Base-by-base conservation (phyloP, 1,140 invertebrate species). In the Ips typographus region DNA sequence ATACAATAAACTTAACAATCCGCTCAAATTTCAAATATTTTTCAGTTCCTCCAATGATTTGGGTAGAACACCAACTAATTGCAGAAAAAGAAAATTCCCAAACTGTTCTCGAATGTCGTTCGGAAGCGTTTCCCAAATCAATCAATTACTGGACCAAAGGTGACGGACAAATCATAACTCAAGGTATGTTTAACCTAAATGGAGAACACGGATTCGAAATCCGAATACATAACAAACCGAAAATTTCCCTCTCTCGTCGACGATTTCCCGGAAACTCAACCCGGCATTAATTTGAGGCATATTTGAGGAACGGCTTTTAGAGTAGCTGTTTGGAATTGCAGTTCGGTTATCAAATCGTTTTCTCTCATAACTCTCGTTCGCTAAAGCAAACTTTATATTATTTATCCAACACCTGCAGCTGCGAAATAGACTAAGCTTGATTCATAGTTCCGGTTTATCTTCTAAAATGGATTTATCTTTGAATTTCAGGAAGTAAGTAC, bases 111-210 rank as follows among this genome's bases (percentile, higher is more conserved):
- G 78, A 94, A 75, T 95, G 93, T 75, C 86, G 89, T 72, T 93
- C 91, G 0, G 93, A 95, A 79, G 92, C 92, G 1, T 94, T 88
- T 83, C 93, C 93, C 1, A 93, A 92, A 77, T 92, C 93, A 36
- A 91, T 94, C 58, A 93, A 92, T 78, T 93, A 93, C 78, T 93
- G 91, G 91, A 92, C 89, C 37, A 84, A 86, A 71, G 89, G 92
- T 68, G 87, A 85, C 43, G 89, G 90, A 58, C 89, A 91, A 77
- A 92, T 91, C 72, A 89, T 93, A 74, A 85, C 89, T 68, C 85
- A 89, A 77, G 87, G 90, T 91, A 82, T 8, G 38, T 52, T 36
- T n/a, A 55, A 55, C 37, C 37, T 55, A 55, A 49, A 49, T 49
- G 22, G 44, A 8, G 7, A 49, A 49, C 44, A 49, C 44, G 22